Conservation (phyloP, 2,797 vertebrate genomes). For the Oryzias sinensis region DNA sequence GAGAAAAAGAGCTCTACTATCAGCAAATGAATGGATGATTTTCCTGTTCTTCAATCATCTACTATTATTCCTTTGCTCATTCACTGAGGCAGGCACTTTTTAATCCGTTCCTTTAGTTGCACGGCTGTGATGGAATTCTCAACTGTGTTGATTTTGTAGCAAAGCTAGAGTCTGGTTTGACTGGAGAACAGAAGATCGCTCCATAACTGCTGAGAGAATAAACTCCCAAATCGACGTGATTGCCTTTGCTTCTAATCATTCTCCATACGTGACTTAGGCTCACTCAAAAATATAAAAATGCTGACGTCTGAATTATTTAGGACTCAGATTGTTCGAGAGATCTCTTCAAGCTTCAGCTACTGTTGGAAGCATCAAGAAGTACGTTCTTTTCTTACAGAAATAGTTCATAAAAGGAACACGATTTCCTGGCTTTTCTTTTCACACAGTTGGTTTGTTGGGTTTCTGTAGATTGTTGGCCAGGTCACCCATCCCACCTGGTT, state of each 20-base stretch:
- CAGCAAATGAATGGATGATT: constrained; percentile 38
- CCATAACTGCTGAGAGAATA: constrained; percentile 8
- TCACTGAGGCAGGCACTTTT: constrained; percentile 30
- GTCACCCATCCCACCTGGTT: too few relatives aligned
- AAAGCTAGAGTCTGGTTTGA: constrained; percentile 9
- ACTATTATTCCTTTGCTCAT: constrained; percentile 39
- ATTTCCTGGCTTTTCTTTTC: too few relatives aligned
- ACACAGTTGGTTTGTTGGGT: too few relatives aligned
- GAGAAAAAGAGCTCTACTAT: constrained; percentile 38
- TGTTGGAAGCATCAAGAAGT: background rate
- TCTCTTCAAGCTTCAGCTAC: constrained; percentile 43
- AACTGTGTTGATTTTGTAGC: constrained; percentile 8
- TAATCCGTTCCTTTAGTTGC: constrained; percentile 28
- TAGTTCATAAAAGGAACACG: too few relatives aligned
- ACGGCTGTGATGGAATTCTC: constrained; percentile 11
- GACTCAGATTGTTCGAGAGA: constrained; percentile 51
- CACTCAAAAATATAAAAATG: constrained; percentile 45
- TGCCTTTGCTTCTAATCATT: constrained; percentile 16
- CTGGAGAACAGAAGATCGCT: constrained; percentile 5
- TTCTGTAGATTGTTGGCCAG: too few relatives aligned
- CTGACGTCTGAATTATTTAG: constrained; percentile 53
- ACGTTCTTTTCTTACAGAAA: too few relatives aligned
- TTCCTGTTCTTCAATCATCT: constrained; percentile 38
- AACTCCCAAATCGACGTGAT: constrained; percentile 6
- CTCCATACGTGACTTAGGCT: constrained; percentile 27